Conservation (phyloP, 2,797 vertebrate species). For the Eulemur albifrons region DNA sequence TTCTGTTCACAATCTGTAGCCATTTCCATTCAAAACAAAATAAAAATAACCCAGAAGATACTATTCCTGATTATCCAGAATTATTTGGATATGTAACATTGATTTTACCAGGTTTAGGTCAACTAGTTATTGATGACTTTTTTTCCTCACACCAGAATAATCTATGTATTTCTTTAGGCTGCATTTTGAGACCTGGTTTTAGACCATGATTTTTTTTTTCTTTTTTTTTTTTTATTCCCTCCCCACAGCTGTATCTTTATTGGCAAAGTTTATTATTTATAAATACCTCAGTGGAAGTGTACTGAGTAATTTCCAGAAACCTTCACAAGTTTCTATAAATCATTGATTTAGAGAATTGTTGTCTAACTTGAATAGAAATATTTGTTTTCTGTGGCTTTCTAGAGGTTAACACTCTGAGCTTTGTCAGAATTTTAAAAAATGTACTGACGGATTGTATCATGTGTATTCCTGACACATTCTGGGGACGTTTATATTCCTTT, state of each 20-base stretch:
- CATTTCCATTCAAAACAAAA: slow-evolving; percentile 50
- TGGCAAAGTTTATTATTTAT: slow-evolving; percentile 29
- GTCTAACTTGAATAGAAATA: slow-evolving; percentile 25
- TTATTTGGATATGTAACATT: slow-evolving; percentile 19
- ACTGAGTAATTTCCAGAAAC: slow-evolving; percentile 34
- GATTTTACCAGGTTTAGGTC: slow-evolving; percentile 10
- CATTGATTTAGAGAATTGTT: slow-evolving; percentile 35
- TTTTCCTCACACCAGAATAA: neutral
- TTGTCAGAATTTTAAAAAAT: neutral
- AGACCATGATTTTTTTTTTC: neutral
- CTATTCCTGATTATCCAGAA: neutral
- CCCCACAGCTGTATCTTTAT: slow-evolving; percentile 25
- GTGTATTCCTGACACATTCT: neutral
- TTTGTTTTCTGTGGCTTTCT: slow-evolving; percentile 26
- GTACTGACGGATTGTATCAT: neutral
- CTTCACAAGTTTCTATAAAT: slow-evolving; percentile 32
- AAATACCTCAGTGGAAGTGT: neutral
- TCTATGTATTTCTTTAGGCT: slow-evolving; percentile 10
- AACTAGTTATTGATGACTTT: slow-evolving; percentile 21
- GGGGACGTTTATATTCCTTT: neutral
- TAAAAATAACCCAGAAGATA: slow-evolving; percentile 39
- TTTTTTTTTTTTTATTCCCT: slow-evolving; percentile 16
- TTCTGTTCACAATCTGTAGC: slow-evolving; percentile 41
- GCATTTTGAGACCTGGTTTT: neutral
- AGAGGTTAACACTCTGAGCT: neutral